phyloP scores from a whole-genome alignment of 2,113 vertebrate species.

The Balaeniceps rex region DNA sequence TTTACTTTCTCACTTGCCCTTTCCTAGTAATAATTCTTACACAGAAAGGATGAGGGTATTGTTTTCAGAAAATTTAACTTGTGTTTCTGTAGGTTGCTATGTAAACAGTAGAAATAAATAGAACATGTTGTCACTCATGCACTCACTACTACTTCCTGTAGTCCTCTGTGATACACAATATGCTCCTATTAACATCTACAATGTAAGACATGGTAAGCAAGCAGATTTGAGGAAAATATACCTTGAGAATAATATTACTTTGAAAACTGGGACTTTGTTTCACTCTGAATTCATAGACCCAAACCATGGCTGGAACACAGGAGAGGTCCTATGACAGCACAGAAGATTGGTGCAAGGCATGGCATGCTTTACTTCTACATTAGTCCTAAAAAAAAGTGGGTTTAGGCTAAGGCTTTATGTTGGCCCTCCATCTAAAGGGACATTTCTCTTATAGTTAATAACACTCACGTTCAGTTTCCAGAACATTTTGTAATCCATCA shows the following conservation, averaged over 20 bases:
- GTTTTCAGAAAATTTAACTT: neutral
- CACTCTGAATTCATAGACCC: neutral
- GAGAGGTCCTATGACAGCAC: neutral
- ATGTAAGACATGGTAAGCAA: neutral
- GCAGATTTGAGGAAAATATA: neutral
- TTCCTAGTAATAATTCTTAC: neutral
- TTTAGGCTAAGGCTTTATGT: neutral
- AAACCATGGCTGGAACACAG: neutral
- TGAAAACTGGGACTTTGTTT: neutral
- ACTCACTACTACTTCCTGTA: neutral
- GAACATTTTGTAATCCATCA: neutral
- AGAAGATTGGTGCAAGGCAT: neutral
- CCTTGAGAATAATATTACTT: neutral
- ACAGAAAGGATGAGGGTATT: neutral
- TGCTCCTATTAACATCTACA: neutral
- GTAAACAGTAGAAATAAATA: neutral
- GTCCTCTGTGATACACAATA: neutral
- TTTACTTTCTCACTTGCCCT: neutral
- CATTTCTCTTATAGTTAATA: neutral
- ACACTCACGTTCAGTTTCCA: neutral
- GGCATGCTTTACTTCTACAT: accelerated
- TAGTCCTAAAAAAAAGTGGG: neutral
- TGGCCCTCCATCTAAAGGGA: neutral
- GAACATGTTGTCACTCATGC: neutral
- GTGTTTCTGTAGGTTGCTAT: neutral